A percentile compares a stretch with the other conserved stretches of the same genome.
These are phyloP conservation scores for Phengaris alcon DNA, from an alignment of 2,888 invertebrate species.

Conservation along the genomic window DNA sequence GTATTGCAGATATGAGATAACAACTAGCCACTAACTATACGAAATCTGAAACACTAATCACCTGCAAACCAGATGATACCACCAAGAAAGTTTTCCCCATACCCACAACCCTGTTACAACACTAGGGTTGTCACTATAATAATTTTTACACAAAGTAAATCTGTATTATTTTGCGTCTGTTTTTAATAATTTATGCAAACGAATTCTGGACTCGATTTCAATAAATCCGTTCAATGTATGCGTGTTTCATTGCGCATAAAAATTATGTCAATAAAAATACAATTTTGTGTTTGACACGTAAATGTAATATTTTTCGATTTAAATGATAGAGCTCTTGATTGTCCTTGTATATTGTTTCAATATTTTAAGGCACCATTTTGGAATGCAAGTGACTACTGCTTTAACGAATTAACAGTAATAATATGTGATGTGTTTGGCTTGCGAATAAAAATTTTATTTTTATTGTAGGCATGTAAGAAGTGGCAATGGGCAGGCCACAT, in stretches of 20 bases:
- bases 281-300: conserved; percentile 27
- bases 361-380: neutral
- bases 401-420: neutral
- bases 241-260: conserved; percentile 28
- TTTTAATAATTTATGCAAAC: conserved; percentile 36
- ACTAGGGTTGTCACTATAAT: neutral
- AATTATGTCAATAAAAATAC: conserved; percentile 26
- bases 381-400: conserved; percentile 23
- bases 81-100: conserved; percentile 18
- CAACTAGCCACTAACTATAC: neutral
- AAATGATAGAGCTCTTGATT: conserved; percentile 17
- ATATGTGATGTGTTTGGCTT: neutral
- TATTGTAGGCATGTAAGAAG: neutral
- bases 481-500: too few species aligned
- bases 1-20: neutral
- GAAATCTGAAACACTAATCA: neutral
- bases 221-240: conserved; percentile 31
- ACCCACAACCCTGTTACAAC: conserved; percentile 34
- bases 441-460: neutral
- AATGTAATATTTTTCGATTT: conserved; percentile 21
- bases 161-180: conserved; percentile 40
- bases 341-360: conserved; percentile 17
- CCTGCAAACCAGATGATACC: conserved; percentile 6
- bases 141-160: conserved; percentile 25
- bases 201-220: conserved; percentile 33